Conservation (phyloP, 2,113 vertebrate genomes). For the Pelusios castaneus region DNA sequence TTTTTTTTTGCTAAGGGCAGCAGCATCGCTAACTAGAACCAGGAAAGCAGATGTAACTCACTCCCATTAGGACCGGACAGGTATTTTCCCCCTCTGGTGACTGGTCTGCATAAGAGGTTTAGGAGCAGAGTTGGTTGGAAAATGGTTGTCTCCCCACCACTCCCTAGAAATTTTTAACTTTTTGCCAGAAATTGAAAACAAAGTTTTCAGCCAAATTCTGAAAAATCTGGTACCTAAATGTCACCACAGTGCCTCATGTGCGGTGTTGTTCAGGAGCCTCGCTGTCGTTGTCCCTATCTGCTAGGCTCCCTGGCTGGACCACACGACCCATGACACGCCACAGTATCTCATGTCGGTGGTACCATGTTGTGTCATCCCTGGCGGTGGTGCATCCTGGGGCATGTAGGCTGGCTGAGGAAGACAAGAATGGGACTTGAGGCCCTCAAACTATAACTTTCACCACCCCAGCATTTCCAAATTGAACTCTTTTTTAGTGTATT, state of each 20-base stretch:
- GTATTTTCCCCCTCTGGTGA: neutral
- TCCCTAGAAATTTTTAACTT: neutral
- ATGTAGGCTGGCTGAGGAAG: neutral
- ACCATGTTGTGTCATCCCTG: neutral
- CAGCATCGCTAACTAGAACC: neutral
- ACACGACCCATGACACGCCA: neutral
- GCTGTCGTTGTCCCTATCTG: neutral
- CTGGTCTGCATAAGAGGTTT: neutral
- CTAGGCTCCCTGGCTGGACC: neutral
- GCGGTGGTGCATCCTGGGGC: neutral
- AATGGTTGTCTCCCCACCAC: neutral
- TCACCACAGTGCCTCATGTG: neutral
- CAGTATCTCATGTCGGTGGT: neutral
- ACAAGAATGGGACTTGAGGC: neutral
- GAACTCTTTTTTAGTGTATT: neutral
- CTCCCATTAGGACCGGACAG: neutral
- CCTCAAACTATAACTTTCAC: neutral
- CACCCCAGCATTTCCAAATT: rapidly evolving
- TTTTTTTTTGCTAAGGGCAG: neutral
- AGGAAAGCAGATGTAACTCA: neutral
- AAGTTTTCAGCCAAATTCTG: neutral
- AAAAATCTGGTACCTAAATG: neutral
- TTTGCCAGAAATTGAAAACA: neutral
- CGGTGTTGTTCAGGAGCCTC: neutral
- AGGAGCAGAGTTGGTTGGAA: neutral